Base-by-base conservation (phyloP, 2,888 invertebrate species). In the Phytoseiulus persimilis region DNA sequence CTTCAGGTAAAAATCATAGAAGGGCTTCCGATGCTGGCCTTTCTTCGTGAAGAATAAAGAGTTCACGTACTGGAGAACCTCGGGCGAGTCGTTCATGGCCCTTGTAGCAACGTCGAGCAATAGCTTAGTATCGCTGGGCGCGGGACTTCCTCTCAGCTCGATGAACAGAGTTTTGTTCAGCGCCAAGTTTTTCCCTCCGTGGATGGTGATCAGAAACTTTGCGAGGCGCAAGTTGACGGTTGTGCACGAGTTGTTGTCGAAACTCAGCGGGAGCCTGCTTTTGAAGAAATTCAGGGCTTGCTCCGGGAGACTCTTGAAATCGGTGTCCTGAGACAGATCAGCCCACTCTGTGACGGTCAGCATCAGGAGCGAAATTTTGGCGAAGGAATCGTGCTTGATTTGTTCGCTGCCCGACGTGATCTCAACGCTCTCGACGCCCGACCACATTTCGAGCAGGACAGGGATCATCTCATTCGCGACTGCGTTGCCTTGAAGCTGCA, bases 361-460 rank as follows among this genome's bases (percentile, higher is more conserved):
- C 87, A 87, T 33, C 3, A 33, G 39, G 6, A 33, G 5, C 6
- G 87, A 87, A 1, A 87, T 31, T 33, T 87, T 33, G 28, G 87
- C 87, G 33, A 32, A 87, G n/a, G 45, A 23, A 33, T 87, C 87
- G 32, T 87, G 33, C 45, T 87, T 87, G n/a, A 87, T 33, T n/a
- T 39, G 32, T 33, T 33, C 87, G 32, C 6, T 87, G n/a, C 39
- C 87, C 39, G 87, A 39, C 6, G 87, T 28, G 87, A 33, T n/a
- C 65, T 65, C 65, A 28, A 65, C 5, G 32, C 33, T 87, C 87
- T 87, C 87, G 45, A 87, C 45, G 0, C 87, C 87, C 23, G 87
- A 87, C 87, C 87, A 87, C 87, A 87, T 87, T 28, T 33, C 87
- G 18, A 87, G 87, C 14, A 87, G 33, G 9, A 87, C 87, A 9